These are phyloP conservation scores for Myrmophylax atrothorax DNA, from an alignment of 2,113 vertebrate species.

Conservation along the genomic window DNA sequence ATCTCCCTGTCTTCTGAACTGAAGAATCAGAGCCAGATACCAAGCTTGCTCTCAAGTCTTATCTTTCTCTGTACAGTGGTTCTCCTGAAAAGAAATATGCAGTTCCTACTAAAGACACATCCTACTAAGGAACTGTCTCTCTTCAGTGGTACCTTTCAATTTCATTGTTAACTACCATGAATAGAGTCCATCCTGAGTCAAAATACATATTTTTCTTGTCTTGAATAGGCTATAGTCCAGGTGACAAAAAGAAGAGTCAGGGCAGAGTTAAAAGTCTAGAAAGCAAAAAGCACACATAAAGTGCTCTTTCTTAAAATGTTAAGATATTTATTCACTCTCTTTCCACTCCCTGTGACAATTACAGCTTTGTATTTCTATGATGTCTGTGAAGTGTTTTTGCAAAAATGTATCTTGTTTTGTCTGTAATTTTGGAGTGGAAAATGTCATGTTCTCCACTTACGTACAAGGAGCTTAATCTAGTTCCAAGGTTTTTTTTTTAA, in stretches of 20 bases:
- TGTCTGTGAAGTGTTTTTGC: neutral
- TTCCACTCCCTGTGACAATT: neutral
- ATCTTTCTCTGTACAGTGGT: neutral
- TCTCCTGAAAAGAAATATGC: neutral
- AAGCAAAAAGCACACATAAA: neutral
- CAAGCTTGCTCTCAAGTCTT: neutral
- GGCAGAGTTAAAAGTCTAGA: neutral
- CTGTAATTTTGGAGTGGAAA: neutral
- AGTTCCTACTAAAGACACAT: neutral
- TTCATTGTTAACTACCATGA: neutral
- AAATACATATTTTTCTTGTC: neutral
- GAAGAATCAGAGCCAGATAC: neutral
- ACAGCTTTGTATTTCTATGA: neutral
- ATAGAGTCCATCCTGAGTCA: neutral
- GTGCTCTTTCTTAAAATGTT: neutral
- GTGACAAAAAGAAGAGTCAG: neutral
- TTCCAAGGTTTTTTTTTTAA: neutral
- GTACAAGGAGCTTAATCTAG: neutral
- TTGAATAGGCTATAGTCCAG: neutral
- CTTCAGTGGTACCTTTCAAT: neutral
- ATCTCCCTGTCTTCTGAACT: neutral
- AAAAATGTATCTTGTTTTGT: neutral
- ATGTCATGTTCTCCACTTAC: neutral
- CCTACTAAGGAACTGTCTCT: neutral
- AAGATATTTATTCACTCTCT: neutral